Conservation (phyloP, 2,797 vertebrate species). For the Ptychadena robeensis region DNA sequence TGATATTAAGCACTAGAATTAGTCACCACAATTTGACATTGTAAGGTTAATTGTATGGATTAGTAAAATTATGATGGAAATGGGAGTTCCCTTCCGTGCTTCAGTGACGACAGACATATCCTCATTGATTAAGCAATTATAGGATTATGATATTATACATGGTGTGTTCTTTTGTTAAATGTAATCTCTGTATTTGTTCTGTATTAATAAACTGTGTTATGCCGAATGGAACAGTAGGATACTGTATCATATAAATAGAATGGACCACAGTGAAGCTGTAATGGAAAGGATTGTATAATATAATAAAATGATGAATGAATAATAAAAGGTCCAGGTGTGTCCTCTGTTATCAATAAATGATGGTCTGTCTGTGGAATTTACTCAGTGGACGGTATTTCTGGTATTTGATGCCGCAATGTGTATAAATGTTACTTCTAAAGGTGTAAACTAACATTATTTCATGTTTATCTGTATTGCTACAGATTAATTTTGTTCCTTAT, state of each 20-base stretch:
- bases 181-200: neutral
- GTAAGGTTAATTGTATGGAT: constrained; percentile 39
- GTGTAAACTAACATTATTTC: no score
- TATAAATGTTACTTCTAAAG: no score
- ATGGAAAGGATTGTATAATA: no score
- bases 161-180: neutral
- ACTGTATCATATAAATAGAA: neutral
- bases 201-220: neutral
- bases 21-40: constrained; percentile 17
- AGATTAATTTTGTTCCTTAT: no score
- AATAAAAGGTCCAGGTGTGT: neutral
- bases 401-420: neutral
- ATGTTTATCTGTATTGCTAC: no score
- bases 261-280: neutral
- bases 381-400: no score
- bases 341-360: neutral
- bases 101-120: neutral
- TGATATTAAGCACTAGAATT: constrained; percentile 22
- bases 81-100: constrained; percentile 19
- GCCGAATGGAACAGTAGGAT: neutral
- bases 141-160: neutral
- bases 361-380: neutral
- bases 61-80: constrained; percentile 29
- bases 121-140: constrained; percentile 3
- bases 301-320: no score